Percentiles rank a stretch among this genome's conserved stretches.
phyloP scores from a whole-genome alignment of 2,113 vertebrate genomes.

The Sterrhoptilus dennistouni region DNA sequence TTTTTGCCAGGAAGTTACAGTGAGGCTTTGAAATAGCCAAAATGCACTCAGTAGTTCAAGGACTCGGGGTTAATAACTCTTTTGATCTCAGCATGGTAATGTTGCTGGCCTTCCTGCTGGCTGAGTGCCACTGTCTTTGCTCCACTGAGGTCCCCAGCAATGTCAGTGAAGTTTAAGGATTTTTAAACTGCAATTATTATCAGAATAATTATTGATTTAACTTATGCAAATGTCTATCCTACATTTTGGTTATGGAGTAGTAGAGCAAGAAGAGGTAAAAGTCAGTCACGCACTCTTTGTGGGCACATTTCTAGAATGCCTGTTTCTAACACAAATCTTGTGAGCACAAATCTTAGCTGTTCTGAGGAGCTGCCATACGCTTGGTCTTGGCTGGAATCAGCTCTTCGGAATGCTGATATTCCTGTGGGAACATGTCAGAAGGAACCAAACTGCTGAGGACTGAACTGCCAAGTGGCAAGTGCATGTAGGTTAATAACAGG shows the following conservation, averaged over 20 bases:
- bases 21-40: not conserved
- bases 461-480: not conserved
- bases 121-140: not conserved
- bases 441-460: not conserved
- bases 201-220: not conserved
- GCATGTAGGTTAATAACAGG: not conserved
- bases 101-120: not conserved
- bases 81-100: not conserved
- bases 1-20: not conserved
- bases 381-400: not conserved
- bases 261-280: not conserved
- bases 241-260: not conserved
- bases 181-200: not conserved
- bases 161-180: not conserved
- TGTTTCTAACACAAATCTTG: not conserved
- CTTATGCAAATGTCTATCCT: not conserved
- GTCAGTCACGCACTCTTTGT: not conserved
- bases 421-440: fast-evolving
- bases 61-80: not conserved
- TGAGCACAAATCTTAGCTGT: not conserved
- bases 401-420: fast-evolving
- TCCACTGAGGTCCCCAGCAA: not conserved
- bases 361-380: not conserved
- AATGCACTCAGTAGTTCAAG: not conserved
- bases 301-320: not conserved